A percentile compares a stretch with the other conserved stretches of the same genome.
Evolutionary conservation across 2,797 vertebrate genomes (phyloP).

Genomic region (Falco naumanni): DNA sequence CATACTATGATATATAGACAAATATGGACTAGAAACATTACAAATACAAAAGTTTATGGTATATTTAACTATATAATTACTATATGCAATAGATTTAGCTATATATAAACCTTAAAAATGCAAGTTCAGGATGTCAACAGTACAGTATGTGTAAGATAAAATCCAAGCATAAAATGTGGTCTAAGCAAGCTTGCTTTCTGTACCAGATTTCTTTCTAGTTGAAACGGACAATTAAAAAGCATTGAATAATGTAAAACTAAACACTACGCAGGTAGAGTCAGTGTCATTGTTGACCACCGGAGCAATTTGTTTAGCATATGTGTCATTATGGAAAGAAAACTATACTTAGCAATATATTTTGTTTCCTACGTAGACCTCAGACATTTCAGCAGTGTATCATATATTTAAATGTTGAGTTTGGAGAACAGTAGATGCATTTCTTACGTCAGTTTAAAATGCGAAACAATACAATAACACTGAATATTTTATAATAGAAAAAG

Average conservation of each 20-base stretch:
- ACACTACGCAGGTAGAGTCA: not conserved
- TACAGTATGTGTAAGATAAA: not conserved
- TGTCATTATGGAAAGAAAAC: not conserved
- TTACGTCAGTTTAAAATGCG: not conserved
- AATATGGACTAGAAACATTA: not conserved
- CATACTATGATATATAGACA: not conserved
- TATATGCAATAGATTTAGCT: not conserved
- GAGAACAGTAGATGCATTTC: not conserved
- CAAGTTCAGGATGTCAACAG: not conserved
- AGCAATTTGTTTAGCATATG: not conserved
- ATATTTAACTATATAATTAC: not conserved
- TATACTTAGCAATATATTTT: not conserved
- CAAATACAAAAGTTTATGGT: not conserved
- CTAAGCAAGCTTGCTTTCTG: accelerated
- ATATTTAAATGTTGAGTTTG: not conserved
- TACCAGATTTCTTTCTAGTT: not conserved
- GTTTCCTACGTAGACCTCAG: not conserved
- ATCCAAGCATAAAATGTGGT: not conserved
- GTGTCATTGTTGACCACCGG: not conserved
- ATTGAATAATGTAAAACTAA: not conserved
- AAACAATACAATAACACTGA: conserved; percentile 19
- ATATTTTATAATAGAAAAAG: conserved; percentile 52
- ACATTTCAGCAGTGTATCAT: not conserved
- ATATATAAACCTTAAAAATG: not conserved
- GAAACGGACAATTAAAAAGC: not conserved